Percentiles rank a stretch among this genome's conserved stretches.
These are phyloP conservation scores for Peromyscus leucopus DNA, from an alignment of 2,113 vertebrate genomes.

Conservation along the genomic window DNA sequence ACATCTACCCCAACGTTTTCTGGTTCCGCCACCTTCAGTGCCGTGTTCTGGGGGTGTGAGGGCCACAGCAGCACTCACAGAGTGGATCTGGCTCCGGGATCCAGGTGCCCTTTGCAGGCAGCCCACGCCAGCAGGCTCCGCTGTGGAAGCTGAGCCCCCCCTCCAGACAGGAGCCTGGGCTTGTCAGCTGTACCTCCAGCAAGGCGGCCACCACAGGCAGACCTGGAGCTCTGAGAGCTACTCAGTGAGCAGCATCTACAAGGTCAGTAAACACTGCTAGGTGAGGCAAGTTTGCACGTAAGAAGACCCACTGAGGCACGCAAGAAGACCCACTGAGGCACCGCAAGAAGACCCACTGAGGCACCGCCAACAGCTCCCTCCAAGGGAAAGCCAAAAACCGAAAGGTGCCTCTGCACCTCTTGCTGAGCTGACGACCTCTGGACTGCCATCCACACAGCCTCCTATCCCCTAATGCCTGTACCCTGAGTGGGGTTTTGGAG, in stretches of 20 bases:
- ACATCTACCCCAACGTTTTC: background rate
- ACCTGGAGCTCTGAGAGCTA: constrained; percentile 75
- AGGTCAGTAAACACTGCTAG: background rate
- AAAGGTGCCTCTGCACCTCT: accelerated
- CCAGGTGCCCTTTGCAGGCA: background rate
- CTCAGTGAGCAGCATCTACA: constrained; percentile 75
- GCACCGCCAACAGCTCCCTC: background rate
- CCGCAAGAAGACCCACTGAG: background rate
- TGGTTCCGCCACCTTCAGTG: background rate
- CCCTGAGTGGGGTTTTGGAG: no score
- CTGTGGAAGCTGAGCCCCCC: background rate
- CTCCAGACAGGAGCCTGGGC: background rate
- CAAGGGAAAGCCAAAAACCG: accelerated
- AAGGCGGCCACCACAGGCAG: background rate
- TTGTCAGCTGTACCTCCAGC: background rate
- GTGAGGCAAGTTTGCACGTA: background rate
- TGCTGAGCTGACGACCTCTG: background rate
- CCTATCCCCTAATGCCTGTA: background rate
- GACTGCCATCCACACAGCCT: no score
- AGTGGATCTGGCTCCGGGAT: background rate
- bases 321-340: background rate
- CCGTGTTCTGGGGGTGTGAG: background rate
- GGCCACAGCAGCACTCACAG: accelerated
- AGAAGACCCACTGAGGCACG: background rate
- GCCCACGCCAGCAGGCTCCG: background rate